Conservation (phyloP, 1,140 invertebrate genomes). For the Saccostrea glomerata region DNA sequence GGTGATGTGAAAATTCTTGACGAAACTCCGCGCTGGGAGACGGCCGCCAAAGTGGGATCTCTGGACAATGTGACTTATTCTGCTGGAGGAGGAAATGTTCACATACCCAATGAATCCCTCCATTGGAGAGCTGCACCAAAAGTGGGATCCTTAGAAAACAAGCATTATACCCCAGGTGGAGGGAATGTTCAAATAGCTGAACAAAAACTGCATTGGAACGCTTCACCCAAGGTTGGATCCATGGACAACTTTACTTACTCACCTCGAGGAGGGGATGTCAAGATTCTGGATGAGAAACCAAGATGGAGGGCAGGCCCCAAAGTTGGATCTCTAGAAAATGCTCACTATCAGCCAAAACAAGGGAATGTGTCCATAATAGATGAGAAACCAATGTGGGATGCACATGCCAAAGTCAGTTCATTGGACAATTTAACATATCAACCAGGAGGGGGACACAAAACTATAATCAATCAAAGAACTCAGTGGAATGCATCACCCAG, state of each 20-base stretch:
- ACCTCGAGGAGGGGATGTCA: slow-evolving; percentile 63
- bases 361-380: slow-evolving; percentile 55
- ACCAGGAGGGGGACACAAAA: slow-evolving; percentile 69
- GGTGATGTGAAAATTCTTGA: slow-evolving; percentile 59
- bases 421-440: slow-evolving; percentile 69
- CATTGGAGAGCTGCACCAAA: slow-evolving; percentile 88
- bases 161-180: slow-evolving; percentile 53
- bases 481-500: slow-evolving; percentile 63
- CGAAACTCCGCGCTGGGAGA: slow-evolving; percentile 58
- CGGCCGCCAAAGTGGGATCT: slow-evolving; percentile 67
- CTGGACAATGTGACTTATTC: slow-evolving; percentile 64
- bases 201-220: slow-evolving; percentile 81
- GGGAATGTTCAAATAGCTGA: slow-evolving; percentile 76
- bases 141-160: slow-evolving; percentile 92
- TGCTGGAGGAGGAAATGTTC: slow-evolving; percentile 69
- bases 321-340: slow-evolving; percentile 63
- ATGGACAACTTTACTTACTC: slow-evolving; percentile 87
- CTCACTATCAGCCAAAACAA: slow-evolving; percentile 50
- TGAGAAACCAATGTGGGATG: slow-evolving; percentile 81
- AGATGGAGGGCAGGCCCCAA: slow-evolving; percentile 58
- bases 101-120: slow-evolving; percentile 85
- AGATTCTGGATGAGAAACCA: slow-evolving; percentile 58
- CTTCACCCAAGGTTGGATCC: slow-evolving; percentile 87
- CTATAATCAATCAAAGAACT: slow-evolving; percentile 56
- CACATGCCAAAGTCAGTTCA: slow-evolving; percentile 69